Evolutionary conservation across 2,888 invertebrate genomes (phyloP).

Genomic region (Dorcus parallelipipedus): DNA sequence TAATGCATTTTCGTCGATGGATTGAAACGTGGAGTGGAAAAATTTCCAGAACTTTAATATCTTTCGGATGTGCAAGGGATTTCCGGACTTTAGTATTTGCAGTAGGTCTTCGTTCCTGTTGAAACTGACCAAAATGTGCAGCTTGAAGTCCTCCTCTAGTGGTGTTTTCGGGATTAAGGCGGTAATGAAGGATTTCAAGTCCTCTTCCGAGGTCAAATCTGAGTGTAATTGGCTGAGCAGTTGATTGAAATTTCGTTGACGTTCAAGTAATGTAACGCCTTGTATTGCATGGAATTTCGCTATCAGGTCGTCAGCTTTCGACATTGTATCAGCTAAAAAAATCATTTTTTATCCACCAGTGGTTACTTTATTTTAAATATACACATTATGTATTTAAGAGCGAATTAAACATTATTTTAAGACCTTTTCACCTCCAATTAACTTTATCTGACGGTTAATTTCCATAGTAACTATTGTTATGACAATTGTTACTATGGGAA

Average conservation of each 20-base stretch:
- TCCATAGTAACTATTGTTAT: too few relatives aligned
- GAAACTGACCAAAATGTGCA: conserved; percentile 13
- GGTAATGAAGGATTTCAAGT: conserved; percentile 5
- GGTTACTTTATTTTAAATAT: too few relatives aligned
- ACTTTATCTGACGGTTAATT: too few relatives aligned
- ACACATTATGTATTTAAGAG: too few relatives aligned
- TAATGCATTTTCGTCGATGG: conserved; percentile 2
- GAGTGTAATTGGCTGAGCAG: conserved; percentile 2
- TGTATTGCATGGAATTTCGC: conserved; percentile 4
- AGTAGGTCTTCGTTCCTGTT: conserved; percentile 11
- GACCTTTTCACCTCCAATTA: too few relatives aligned
- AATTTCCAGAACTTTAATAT: conserved; percentile 11
- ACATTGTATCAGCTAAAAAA: background rate
- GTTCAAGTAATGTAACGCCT: conserved; percentile 8
- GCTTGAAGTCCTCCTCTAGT: conserved; percentile 18
- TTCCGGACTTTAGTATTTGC: conserved; percentile 11
- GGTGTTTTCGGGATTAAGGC: conserved; percentile 9
- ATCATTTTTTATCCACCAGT: too few relatives aligned
- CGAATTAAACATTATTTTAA: too few relatives aligned
- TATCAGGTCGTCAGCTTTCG: conserved; percentile 6
- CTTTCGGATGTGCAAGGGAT: conserved; percentile 14
- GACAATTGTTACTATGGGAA: too few relatives aligned
- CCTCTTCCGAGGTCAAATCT: background rate
- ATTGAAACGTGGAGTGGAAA: conserved; percentile 7
- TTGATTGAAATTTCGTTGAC: conserved; percentile 8